A percentile compares a stretch with the other conserved stretches of the same genome.
phyloP scores from a whole-genome alignment of 2,888 invertebrate species.

The Dryobotodes eremita region DNA sequence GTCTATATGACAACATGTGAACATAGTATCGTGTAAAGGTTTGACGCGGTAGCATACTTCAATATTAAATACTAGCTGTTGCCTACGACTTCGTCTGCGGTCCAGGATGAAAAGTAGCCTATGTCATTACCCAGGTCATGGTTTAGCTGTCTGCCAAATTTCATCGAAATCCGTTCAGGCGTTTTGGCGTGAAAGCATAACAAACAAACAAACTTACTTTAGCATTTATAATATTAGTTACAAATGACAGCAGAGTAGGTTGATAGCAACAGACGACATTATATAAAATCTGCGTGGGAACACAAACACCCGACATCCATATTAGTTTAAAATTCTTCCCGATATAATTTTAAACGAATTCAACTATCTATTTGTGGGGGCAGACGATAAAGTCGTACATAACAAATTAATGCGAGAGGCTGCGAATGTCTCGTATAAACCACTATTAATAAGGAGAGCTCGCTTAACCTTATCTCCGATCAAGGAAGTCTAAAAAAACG shows the following conservation, averaged over 20 bases:
- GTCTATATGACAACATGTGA: neutral
- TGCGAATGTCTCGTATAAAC: constrained; percentile 84
- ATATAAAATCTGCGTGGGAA: constrained; percentile 35
- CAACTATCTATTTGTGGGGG: constrained; percentile 52
- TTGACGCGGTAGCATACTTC: constrained; percentile 1
- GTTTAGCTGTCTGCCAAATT: too few species aligned
- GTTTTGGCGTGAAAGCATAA: too few species aligned
- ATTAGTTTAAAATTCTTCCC: neutral
- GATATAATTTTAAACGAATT: constrained; percentile 19
- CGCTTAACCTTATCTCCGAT: constrained; percentile 90
- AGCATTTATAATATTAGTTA: too few species aligned
- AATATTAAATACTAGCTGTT: constrained; percentile 4
- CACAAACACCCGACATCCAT: constrained; percentile 25
- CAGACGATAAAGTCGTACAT: constrained; percentile 69
- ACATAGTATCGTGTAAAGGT: constrained; percentile 14
- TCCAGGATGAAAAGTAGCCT: too few species aligned
- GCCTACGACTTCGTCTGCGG: too few species aligned
- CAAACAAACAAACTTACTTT: too few species aligned
- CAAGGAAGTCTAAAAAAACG: constrained; percentile 90
- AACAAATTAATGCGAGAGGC: constrained; percentile 83
- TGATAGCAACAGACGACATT: constrained; percentile 10
- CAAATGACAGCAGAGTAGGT: neutral
- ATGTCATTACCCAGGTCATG: too few species aligned
- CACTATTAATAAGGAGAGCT: constrained; percentile 89
- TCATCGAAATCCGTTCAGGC: too few species aligned